Conservation (phyloP, 2,797 vertebrate genomes). For the Eulemur coronatus region DNA sequence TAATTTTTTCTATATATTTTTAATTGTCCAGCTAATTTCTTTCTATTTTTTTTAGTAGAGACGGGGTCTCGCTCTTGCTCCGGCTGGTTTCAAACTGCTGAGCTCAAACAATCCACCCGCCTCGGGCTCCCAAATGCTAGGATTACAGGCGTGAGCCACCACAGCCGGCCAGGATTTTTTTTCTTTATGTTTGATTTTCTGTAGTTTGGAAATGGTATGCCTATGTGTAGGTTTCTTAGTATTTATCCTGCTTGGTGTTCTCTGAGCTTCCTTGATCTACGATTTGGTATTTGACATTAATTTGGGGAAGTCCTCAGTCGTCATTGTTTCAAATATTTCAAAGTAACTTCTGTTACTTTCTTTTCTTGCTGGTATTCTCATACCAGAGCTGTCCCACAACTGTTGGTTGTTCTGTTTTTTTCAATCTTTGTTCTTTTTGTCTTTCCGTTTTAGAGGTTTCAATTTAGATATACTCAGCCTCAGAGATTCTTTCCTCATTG, state of each 20-base stretch:
- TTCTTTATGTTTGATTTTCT: not conserved
- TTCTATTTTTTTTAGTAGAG: too few relatives aligned
- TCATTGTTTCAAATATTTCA: not conserved
- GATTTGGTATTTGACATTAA: not conserved
- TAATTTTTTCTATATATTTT: too few relatives aligned
- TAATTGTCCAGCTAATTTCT: too few relatives aligned
- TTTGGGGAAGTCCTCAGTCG: not conserved
- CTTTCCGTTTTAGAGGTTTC: not conserved
- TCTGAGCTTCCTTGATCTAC: not conserved
- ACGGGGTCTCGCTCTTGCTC: too few relatives aligned
- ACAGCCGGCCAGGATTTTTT: too few relatives aligned
- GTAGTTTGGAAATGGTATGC: not conserved
- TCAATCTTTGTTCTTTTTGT: not conserved
- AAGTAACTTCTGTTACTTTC: not conserved
- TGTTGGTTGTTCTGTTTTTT: not conserved
- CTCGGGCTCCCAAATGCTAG: too few relatives aligned
- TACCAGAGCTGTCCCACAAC: not conserved
- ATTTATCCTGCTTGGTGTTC: not conserved
- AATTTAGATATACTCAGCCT: not conserved
- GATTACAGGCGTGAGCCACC: too few relatives aligned
- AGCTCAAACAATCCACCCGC: too few relatives aligned
- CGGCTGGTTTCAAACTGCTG: too few relatives aligned
- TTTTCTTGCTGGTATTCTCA: not conserved
- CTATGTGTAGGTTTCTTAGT: not conserved
- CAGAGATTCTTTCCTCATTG: not conserved